These are phyloP conservation scores for Prenolepis imparis DNA, from an alignment of 2,888 invertebrate species.

Conservation along the genomic window DNA sequence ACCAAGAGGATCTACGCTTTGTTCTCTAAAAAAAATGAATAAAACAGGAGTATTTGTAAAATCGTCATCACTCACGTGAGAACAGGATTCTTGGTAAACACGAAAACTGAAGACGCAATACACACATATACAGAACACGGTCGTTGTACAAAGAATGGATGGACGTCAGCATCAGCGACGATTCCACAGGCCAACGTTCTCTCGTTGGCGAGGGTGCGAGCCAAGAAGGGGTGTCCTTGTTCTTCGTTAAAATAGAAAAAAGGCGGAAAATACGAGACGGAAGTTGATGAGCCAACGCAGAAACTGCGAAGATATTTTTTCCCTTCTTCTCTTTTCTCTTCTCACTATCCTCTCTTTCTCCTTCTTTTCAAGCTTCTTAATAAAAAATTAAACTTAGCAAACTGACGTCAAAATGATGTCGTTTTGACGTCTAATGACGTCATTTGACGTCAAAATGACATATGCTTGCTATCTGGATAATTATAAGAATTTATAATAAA, in stretches of 20 bases:
- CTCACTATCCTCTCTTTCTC: too few species aligned
- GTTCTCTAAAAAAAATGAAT: too few species aligned
- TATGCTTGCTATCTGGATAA: too few species aligned
- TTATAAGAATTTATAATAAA: too few species aligned
- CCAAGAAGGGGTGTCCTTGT: slow-evolving; percentile 26
- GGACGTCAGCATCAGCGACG: slow-evolving; percentile 62
- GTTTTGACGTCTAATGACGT: too few species aligned
- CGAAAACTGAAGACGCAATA: slow-evolving; percentile 73
- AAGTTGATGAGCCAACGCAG: slow-evolving; percentile 20
- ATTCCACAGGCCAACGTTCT: slow-evolving; percentile 70
- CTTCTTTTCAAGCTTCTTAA: too few species aligned
- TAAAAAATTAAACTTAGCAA: too few species aligned
- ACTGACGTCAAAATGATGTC: too few species aligned
- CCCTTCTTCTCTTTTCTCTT: not conserved
- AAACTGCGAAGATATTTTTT: not conserved
- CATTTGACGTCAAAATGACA: too few species aligned
- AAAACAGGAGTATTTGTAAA: slow-evolving; percentile 20
- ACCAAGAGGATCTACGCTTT: too few species aligned
- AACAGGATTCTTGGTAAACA: slow-evolving; percentile 68
- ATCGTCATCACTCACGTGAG: not conserved
- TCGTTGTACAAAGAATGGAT: slow-evolving; percentile 71
- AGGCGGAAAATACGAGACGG: not conserved
- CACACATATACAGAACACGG: not conserved
- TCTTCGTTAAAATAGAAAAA: not conserved
- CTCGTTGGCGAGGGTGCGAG: slow-evolving; percentile 48